A percentile compares a stretch with the other conserved stretches of the same genome.
Conservation (phyloP, 2,888 invertebrate genomes). For the Colostygia pectinataria region DNA sequence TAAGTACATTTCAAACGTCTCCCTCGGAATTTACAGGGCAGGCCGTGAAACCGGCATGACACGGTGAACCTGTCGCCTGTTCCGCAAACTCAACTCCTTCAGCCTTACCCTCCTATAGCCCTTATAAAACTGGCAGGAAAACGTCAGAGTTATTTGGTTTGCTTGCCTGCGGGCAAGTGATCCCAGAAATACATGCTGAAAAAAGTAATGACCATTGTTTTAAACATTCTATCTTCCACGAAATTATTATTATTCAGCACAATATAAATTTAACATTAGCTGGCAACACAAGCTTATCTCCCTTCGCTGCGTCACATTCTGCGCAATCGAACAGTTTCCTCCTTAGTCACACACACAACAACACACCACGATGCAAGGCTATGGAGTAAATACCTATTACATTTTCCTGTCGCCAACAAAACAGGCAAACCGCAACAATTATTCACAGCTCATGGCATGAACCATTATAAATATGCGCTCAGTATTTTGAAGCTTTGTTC, state of each 20-base stretch:
- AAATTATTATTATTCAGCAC: constrained; percentile 2
- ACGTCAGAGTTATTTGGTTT: no score
- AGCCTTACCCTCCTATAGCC: no score
- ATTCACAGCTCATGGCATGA: constrained; percentile 5
- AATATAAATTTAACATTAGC: background rate
- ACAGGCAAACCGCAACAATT: constrained; percentile 66
- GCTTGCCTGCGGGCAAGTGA: no score
- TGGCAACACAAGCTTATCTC: constrained; percentile 15
- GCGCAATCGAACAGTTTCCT: constrained; percentile 31
- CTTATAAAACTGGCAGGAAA: no score
- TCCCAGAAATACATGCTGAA: no score
- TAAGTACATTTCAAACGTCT: no score
- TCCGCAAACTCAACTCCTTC: no score
- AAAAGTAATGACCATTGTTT: background rate
- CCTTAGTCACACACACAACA: constrained; percentile 41
- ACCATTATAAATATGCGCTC: constrained; percentile 10
- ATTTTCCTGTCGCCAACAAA: constrained; percentile 48
- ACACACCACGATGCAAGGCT: constrained; percentile 26
- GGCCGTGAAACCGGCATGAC: no score
- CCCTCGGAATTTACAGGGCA: no score
- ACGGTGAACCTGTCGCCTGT: no score
- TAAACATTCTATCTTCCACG: background rate
- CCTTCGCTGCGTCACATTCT: constrained; percentile 36
- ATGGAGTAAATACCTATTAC: constrained; percentile 5
- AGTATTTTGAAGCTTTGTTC: constrained; percentile 1